Evolutionary conservation across 2,113 vertebrate species (phyloP), one percentile per base, ranked within the genome.

Genomic region (Charadrius vociferus): DNA sequence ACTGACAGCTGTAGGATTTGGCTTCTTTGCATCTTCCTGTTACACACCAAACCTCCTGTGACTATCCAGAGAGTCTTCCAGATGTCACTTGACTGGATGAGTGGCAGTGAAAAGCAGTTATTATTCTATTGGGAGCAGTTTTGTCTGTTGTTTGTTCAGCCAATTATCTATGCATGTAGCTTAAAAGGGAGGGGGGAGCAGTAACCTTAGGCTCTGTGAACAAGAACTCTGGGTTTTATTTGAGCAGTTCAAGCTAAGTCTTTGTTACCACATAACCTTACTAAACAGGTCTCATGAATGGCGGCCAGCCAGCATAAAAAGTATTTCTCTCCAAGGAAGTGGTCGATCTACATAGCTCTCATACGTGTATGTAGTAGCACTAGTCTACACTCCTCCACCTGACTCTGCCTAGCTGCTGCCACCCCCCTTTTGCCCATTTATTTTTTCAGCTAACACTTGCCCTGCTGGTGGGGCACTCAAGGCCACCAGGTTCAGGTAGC

Each of bases 51-150:
- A 58, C 84, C 95, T 97, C 85, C 90, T 95, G 96, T 77, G 96
- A 96, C 88, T 95, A 85, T 50, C 74, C 78, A 92, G 78, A 94
- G 87, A 92, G 84, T 80, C 85, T 96, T 96, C 96, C 96, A 97
- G 96, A 95, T 96, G 96, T 92, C 96, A 96, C 90, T 94, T 88
- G 84, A 96, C 96, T 86, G 92, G 91, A 85, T 77, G 90, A 97
- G 85, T 85, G 78, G 95, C 93, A 94, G 81, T 94, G 95, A 97
- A 96, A 95, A 96, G 93, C 85, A 93, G 77, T 90, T 83, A 88
- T 77, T 94, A 90, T 88, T 94, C 96, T 93, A n/a, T 3, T 32
- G 93, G 92, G 96, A 96, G 62, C 78, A 96, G 53, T 96, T 96
- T 45, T 94, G 84, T 88, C 93, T 88, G 78, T 72, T 96, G 93